Conservation (phyloP, 2,888 invertebrate species). For the Lottia gigantea region DNA sequence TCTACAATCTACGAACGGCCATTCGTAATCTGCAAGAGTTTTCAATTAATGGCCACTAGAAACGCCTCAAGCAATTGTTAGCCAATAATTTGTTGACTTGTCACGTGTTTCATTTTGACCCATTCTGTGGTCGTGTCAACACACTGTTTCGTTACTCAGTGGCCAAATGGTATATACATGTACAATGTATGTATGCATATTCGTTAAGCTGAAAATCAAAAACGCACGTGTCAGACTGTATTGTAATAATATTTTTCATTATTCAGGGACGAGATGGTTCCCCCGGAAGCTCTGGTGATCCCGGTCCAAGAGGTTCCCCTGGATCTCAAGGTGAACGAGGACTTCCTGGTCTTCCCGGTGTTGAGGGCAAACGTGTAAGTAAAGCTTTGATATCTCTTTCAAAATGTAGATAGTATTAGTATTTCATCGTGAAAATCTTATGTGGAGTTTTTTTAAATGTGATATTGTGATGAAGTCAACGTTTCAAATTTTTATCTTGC, state of each 20-base stretch:
- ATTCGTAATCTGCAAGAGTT: no score
- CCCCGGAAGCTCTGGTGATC: conserved; percentile 69
- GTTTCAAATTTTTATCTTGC: no score
- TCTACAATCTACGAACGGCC: no score
- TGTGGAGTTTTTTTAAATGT: not conserved
- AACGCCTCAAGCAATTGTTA: no score
- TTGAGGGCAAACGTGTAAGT: conserved; percentile 56
- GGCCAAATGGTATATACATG: no score
- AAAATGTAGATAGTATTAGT: conserved; percentile 34
- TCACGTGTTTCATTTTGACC: no score
- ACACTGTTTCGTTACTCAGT: no score
- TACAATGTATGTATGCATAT: no score
- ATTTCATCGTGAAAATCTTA: conserved; percentile 19
- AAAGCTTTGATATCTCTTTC: not conserved
- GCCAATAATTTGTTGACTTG: no score
- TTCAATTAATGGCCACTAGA: no score
- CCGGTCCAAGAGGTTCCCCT: conserved; percentile 69
- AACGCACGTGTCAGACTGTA: not conserved
- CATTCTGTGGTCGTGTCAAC: no score
- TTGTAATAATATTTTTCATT: not conserved
- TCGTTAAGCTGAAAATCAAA: not conserved
- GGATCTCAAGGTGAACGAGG: conserved; percentile 56
- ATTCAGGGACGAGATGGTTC: conserved; percentile 45
- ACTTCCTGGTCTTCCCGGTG: conserved; percentile 50
- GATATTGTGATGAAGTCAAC: not conserved